These are phyloP conservation scores for Plutomurus gul DNA, from an alignment of 1,140 invertebrate genomes.

Conservation along the genomic window DNA sequence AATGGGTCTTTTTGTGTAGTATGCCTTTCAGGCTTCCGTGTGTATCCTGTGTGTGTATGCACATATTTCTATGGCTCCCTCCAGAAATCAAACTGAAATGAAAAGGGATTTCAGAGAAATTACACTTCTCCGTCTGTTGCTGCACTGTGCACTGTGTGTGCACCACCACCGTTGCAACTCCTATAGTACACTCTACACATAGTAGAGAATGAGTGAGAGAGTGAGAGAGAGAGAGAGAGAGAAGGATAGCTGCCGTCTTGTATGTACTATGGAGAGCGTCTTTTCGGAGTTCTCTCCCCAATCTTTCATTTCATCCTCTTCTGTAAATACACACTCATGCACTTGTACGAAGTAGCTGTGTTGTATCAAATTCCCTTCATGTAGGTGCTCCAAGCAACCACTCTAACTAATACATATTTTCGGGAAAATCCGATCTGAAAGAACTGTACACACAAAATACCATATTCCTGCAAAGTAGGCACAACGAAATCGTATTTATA, in stretches of 20 bases:
- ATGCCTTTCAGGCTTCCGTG: background rate
- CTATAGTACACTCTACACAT: no score
- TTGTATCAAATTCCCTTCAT: background rate
- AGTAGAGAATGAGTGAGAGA: no score
- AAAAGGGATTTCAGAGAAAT: conserved; percentile 32
- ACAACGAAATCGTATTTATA: no score
- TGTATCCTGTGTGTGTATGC: background rate
- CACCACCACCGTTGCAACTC: no score
- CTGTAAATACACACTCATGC: background rate
- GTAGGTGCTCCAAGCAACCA: no score
- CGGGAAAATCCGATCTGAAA: no score
- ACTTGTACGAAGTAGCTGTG: background rate
- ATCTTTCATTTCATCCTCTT: background rate
- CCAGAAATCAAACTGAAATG: conserved; percentile 35
- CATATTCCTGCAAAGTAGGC: no score
- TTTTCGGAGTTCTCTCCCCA: background rate
- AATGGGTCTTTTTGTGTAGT: background rate
- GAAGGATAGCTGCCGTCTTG: no score
- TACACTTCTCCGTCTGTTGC: conserved; percentile 4
- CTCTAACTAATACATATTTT: no score
- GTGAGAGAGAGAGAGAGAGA: no score
- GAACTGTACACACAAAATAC: no score
- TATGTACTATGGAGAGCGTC: no score
- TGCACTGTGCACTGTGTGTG: background rate
- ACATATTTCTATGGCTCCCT: conserved; percentile 25